phyloP scores from a whole-genome alignment of 1,140 invertebrate species.

The Heliothis subflexa region DNA sequence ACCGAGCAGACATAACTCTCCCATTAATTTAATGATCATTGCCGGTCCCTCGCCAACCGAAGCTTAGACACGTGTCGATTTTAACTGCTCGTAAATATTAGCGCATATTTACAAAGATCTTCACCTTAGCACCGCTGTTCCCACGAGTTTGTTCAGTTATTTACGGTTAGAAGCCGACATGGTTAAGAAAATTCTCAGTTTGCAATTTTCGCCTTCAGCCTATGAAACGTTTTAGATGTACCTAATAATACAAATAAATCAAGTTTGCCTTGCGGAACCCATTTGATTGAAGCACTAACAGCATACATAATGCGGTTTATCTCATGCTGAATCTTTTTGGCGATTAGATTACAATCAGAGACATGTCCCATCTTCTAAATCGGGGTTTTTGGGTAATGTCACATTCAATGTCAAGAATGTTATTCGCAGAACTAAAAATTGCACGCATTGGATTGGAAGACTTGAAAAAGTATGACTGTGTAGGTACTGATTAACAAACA shows the following conservation, averaged over 20 bases:
- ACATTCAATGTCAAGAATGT: background rate
- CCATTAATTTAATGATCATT: slow-evolving; percentile 33
- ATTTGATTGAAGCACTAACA: background rate
- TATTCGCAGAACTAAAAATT: slow-evolving; percentile 4
- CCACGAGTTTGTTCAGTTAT: slow-evolving; percentile 11
- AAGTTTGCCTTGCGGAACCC: no score
- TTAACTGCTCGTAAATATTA: slow-evolving; percentile 31
- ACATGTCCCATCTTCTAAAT: background rate
- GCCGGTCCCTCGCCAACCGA: slow-evolving; percentile 21
- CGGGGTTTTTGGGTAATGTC: background rate
- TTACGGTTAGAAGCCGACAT: slow-evolving; percentile 6
- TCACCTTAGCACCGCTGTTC: slow-evolving; percentile 15
- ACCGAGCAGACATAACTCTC: background rate
- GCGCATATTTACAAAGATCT: slow-evolving; percentile 12
- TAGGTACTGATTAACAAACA: background rate
- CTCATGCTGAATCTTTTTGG: background rate
- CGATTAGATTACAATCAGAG: no score
- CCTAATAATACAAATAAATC: no score
- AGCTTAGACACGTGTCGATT: slow-evolving; percentile 20
- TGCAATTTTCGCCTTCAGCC: background rate
- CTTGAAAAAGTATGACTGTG: slow-evolving; percentile 1
- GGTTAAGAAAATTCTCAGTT: background rate
- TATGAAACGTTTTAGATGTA: no score
- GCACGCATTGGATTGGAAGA: slow-evolving; percentile 1
- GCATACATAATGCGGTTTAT: background rate